phyloP scores from a whole-genome alignment of 2,797 vertebrate genomes.

The Phataginus tricuspis region DNA sequence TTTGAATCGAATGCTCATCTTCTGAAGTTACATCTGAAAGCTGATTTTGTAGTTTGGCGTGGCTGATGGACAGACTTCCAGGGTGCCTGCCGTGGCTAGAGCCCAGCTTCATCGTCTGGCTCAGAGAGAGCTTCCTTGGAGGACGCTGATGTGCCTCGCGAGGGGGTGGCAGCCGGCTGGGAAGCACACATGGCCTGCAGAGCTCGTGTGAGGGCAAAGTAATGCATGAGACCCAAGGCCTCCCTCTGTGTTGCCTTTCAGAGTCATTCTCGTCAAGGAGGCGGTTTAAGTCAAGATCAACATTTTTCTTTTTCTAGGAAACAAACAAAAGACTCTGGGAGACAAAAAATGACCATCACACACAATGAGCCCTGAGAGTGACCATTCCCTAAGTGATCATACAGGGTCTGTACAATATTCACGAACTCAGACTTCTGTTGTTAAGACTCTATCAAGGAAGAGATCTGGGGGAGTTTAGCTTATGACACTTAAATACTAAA shows the following conservation, averaged over 20 bases:
- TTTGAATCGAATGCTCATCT: neutral
- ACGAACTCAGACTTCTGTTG: neutral
- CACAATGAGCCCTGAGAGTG: neutral
- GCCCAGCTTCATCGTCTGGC: rapidly evolving
- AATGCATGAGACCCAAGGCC: rapidly evolving
- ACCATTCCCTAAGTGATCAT: rapidly evolving
- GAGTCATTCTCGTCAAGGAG: neutral
- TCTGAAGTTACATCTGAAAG: neutral
- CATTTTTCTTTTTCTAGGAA: too few relatives aligned
- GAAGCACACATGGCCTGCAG: rapidly evolving
- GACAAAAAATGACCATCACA: neutral
- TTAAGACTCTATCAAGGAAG: neutral
- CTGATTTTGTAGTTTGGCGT: neutral
- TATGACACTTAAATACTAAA: too few relatives aligned
- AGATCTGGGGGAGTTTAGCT: neutral
- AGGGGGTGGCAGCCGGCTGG: neutral
- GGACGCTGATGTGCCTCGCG: neutral
- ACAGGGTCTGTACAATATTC: too few relatives aligned
- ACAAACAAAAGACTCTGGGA: too few relatives aligned
- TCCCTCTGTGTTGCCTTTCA: neutral
- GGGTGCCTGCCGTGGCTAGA: neutral
- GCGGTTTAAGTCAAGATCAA: too few relatives aligned
- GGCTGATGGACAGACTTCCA: neutral
- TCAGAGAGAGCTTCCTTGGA: neutral
- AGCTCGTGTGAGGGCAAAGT: neutral